phyloP scores from a whole-genome alignment of 2,113 vertebrate genomes.

The Scophthalmus maximus region DNA sequence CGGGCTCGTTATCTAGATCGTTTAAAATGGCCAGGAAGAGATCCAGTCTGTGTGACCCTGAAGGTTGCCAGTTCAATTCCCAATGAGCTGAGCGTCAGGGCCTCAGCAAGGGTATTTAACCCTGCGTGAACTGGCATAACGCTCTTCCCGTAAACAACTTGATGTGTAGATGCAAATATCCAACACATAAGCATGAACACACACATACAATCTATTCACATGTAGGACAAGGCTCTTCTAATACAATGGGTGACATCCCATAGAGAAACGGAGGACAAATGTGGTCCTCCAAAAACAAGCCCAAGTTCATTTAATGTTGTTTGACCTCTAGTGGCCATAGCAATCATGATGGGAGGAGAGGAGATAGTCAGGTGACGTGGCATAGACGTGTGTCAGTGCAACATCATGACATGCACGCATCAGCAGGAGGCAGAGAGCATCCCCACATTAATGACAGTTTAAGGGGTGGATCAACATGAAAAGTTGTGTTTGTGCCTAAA shows the following conservation, averaged over 20 bases:
- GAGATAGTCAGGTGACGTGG: not conserved
- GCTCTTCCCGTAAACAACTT: constrained; percentile 39
- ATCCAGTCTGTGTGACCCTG: constrained; percentile 77
- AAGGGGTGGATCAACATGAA: too few species aligned
- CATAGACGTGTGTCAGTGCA: too few species aligned
- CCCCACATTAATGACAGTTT: too few species aligned
- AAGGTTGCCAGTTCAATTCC: constrained; percentile 81
- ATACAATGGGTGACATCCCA: not conserved
- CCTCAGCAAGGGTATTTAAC: constrained; percentile 62
- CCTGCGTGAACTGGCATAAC: constrained; percentile 51
- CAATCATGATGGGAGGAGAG: not conserved
- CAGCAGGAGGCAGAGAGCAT: too few species aligned
- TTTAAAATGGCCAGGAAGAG: constrained; percentile 71
- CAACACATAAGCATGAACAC: not conserved
- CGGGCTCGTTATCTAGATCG: constrained; percentile 78
- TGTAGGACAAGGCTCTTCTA: constrained; percentile 1
- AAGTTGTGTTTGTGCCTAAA: too few species aligned
- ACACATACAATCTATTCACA: not conserved
- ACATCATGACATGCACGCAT: too few species aligned
- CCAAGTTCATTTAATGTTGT: not conserved
- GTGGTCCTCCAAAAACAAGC: not conserved
- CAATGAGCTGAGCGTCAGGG: constrained; percentile 61
- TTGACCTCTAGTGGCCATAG: not conserved
- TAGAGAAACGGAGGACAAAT: not conserved
- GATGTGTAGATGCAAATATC: constrained; percentile 19